Conservation (phyloP, 1,140 invertebrate species). For the Littorina saxatilis region DNA sequence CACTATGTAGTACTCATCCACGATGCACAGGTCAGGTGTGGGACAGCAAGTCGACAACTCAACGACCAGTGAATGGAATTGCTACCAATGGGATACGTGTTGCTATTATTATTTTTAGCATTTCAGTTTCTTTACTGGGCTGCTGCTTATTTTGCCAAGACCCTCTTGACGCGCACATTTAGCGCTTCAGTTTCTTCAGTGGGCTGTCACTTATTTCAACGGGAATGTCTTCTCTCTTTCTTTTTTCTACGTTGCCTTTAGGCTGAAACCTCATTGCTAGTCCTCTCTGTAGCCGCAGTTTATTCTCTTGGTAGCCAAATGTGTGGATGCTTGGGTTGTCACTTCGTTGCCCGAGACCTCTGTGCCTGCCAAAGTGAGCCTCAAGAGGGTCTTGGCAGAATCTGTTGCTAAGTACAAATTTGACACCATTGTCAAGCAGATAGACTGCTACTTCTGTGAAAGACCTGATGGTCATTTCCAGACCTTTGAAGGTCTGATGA, state of each 20-base stretch:
- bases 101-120: background rate
- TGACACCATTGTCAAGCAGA: slow-evolving; percentile 5
- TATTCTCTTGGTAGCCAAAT: slow-evolving; percentile 27
- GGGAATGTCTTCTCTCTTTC: background rate
- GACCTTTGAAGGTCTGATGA: slow-evolving; percentile 29
- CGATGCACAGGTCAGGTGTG: too few relatives aligned
- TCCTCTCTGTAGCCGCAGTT: background rate
- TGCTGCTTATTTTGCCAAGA: background rate
- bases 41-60: too few relatives aligned
- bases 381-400: slow-evolving; percentile 25
- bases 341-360: background rate
- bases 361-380: slow-evolving; percentile 8
- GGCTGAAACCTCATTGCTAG: slow-evolving; percentile 12
- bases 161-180: background rate
- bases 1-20: too few relatives aligned
- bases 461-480: background rate
- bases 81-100: too few relatives aligned
- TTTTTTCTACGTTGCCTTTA: background rate
- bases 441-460: background rate
- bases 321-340: slow-evolving; percentile 9
- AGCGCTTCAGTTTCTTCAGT: background rate
- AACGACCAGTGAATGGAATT: too few relatives aligned
- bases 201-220: background rate
- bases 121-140: background rate
- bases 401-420: slow-evolving; percentile 20